Percentiles rank a stretch among this genome's conserved stretches.
Conservation (phyloP, 2,888 invertebrate species). For the Lucinisca nassula region DNA sequence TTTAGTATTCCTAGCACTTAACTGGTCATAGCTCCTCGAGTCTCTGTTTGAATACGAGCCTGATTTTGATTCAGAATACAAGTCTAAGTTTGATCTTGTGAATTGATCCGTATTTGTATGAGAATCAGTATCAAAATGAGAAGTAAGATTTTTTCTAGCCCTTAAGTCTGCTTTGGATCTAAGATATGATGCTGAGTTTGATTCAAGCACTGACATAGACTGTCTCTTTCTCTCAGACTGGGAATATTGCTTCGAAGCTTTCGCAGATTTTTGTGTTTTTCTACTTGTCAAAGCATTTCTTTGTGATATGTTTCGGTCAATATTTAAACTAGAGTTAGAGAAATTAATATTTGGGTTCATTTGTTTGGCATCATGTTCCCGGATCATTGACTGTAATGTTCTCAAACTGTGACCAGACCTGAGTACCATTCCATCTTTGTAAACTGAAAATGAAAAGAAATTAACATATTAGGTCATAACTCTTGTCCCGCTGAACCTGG, state of each 20-base stretch:
- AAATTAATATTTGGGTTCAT: conserved; percentile 22
- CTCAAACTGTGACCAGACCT: conserved; percentile 75
- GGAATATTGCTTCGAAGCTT: conserved; percentile 36
- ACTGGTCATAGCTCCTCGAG: neutral
- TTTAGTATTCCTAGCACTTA: neutral
- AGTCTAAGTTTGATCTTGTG: neutral
- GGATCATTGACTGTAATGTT: conserved; percentile 54
- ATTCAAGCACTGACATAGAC: conserved; percentile 2
- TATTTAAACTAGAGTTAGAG: neutral
- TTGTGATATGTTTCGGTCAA: neutral
- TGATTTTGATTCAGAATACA: neutral
- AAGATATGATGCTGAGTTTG: neutral
- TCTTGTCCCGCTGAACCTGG: too few relatives aligned
- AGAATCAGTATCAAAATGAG: conserved; percentile 5
- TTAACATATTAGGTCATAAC: too few relatives aligned
- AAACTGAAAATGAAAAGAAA: conserved; percentile 57
- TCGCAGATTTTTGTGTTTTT: conserved; percentile 28
- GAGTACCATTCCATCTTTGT: conserved; percentile 76
- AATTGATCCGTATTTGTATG: neutral
- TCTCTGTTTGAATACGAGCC: neutral
- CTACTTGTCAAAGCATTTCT: conserved; percentile 24
- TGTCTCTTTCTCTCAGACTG: conserved; percentile 45
- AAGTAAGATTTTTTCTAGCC: conserved; percentile 50
- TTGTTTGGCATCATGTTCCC: conserved; percentile 57
- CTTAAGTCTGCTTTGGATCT: neutral